Conservation (phyloP, 2,113 vertebrate genomes). For the Entosphenus tridentatus region DNA sequence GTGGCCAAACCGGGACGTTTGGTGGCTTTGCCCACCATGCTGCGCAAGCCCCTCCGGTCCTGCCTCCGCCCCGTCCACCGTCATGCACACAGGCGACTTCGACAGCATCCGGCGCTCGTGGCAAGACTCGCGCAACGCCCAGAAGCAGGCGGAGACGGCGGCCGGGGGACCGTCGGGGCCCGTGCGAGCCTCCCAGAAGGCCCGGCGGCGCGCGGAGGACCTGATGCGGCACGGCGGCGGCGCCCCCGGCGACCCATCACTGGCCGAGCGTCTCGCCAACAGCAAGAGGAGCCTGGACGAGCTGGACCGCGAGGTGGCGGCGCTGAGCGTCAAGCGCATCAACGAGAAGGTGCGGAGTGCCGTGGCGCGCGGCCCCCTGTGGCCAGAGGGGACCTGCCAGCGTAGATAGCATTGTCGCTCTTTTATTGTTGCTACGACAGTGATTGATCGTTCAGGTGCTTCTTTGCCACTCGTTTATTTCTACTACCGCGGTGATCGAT, state of each 20-base stretch:
- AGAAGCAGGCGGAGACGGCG: constrained; percentile 17
- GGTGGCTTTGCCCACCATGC: constrained; percentile 9
- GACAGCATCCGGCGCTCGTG: constrained; percentile 23
- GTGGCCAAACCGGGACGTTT: no score
- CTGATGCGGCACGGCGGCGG: constrained; percentile 17
- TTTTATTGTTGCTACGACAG: neutral
- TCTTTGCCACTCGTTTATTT: neutral
- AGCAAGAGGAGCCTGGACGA: constrained; percentile 26
- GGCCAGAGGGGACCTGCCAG: neutral
- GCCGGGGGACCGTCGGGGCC: constrained; percentile 20
- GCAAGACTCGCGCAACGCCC: constrained; percentile 20
- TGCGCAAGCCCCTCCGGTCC: constrained; percentile 5
- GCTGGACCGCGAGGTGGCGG: constrained; percentile 19
- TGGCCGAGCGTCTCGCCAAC: constrained; percentile 11
- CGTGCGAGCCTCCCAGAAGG: constrained; percentile 19
- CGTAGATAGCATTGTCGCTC: neutral
- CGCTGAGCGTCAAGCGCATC: constrained; percentile 15
- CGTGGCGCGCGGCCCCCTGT: fast-evolving
- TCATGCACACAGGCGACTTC: constrained; percentile 27
- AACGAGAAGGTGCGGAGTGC: constrained; percentile 17
- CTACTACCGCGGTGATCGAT: no score
- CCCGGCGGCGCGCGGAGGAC: constrained; percentile 8
- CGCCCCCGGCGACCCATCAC: constrained; percentile 16
- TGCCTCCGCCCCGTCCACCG: neutral
- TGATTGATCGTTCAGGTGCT: no score